phyloP scores from a whole-genome alignment of 1,140 invertebrate species.

The Tetragnatha versicolor region DNA sequence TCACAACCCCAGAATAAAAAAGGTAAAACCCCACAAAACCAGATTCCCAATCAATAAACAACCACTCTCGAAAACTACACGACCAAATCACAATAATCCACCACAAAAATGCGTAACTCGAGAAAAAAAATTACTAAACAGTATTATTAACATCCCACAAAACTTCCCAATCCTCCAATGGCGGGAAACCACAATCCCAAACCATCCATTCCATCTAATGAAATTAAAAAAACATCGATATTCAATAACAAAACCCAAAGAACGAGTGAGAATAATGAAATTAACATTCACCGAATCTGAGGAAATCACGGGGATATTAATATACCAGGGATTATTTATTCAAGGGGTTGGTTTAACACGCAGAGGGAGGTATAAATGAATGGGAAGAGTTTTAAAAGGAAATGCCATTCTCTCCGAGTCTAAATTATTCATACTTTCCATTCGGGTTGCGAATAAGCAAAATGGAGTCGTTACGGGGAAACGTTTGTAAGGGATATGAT shows the following conservation, averaged over 20 bases:
- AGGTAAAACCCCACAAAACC: too few species aligned
- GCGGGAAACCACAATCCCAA: too few species aligned
- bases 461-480: too few species aligned
- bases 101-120: too few species aligned
- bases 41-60: too few species aligned
- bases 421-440: not conserved
- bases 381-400: not conserved
- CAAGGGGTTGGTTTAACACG: not conserved
- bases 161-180: too few species aligned
- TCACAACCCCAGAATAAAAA: too few species aligned
- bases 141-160: too few species aligned
- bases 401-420: not conserved
- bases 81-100: too few species aligned
- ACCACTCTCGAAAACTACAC: too few species aligned
- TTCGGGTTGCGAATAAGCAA: not conserved
- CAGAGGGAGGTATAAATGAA: not conserved
- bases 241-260: not conserved
- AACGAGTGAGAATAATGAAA: slow-evolving; percentile 4
- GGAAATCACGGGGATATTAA: slow-evolving; percentile 5
- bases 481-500: too few species aligned
- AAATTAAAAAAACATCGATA: slow-evolving; percentile 3
- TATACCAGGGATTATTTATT: slow-evolving; percentile 15
- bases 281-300: not conserved
- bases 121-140: too few species aligned
- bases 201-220: not conserved